Percentiles rank a stretch among this genome's conserved stretches.
These are phyloP conservation scores for Cairina moschata DNA, from an alignment of 2,113 vertebrate species.

Conservation along the genomic window DNA sequence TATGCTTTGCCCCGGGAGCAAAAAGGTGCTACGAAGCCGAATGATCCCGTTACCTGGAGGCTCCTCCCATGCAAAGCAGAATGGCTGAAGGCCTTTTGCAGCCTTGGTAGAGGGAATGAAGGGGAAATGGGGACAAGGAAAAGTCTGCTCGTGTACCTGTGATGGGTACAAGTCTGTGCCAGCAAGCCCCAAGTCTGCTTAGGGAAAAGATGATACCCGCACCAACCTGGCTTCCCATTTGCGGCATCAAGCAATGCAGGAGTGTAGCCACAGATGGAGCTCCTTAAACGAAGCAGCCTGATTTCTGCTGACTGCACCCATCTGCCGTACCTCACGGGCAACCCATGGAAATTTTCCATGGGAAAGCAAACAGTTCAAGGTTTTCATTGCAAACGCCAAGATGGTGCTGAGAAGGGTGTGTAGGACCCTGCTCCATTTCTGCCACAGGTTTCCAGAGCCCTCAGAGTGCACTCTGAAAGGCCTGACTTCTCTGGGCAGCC, in stretches of 20 bases:
- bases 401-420: neutral
- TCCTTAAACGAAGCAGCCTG: neutral
- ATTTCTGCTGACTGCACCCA: neutral
- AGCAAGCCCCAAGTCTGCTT: neutral
- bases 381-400: neutral
- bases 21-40: neutral
- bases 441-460: neutral
- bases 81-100: neutral
- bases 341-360: neutral
- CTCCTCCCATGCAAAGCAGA: neutral
- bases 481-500: neutral
- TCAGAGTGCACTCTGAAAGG: neutral
- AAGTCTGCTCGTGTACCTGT: neutral
- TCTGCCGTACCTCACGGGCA: neutral
- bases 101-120: neutral
- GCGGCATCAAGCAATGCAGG: rapidly evolving
- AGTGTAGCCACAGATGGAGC: neutral
- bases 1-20: neutral
- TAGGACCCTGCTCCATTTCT: neutral
- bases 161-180: neutral
- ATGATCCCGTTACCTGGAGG: neutral
- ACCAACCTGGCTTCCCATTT: neutral
- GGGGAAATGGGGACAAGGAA: neutral
- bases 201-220: neutral
- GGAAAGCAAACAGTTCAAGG: neutral